A percentile compares a stretch with the other conserved stretches of the same genome.
These are phyloP conservation scores for Morone chrysops DNA, from an alignment of 2,113 vertebrate species.

Conservation along the genomic window DNA sequence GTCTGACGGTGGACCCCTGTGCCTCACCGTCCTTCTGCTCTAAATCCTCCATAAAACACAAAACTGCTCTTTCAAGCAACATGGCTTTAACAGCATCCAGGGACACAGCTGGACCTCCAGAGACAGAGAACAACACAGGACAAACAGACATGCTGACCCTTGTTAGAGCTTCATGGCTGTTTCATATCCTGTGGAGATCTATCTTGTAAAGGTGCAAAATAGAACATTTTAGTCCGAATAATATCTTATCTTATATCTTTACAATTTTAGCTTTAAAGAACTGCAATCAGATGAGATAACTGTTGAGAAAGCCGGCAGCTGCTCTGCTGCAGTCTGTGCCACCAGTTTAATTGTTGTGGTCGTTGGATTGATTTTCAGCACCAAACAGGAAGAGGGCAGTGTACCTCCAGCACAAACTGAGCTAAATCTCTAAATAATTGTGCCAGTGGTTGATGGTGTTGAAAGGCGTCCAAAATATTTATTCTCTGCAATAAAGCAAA, in stretches of 20 bases:
- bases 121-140: conserved; percentile 10
- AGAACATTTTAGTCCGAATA: neutral
- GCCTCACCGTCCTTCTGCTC: conserved; percentile 58
- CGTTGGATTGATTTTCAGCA: conserved; percentile 23
- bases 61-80: conserved; percentile 76
- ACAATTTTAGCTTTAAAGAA: neutral
- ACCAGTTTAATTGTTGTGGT: neutral
- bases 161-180: conserved; percentile 6
- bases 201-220: neutral
- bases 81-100: conserved; percentile 39
- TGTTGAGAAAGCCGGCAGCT: neutral
- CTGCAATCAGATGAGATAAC: neutral
- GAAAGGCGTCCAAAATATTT: neutral
- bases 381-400: conserved; percentile 42
- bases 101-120: conserved; percentile 25
- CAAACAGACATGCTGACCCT: neutral
- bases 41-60: conserved; percentile 67
- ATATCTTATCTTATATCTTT: neutral
- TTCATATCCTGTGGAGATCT: neutral
- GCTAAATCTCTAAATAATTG: neutral
- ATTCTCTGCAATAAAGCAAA: neutral
- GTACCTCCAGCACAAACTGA: conserved; percentile 15
- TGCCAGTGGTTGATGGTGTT: neutral
- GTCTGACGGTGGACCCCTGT: conserved; percentile 54
- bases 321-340: neutral